Conservation (phyloP, 2,113 vertebrate species). For the Rafetus swinhoei region DNA sequence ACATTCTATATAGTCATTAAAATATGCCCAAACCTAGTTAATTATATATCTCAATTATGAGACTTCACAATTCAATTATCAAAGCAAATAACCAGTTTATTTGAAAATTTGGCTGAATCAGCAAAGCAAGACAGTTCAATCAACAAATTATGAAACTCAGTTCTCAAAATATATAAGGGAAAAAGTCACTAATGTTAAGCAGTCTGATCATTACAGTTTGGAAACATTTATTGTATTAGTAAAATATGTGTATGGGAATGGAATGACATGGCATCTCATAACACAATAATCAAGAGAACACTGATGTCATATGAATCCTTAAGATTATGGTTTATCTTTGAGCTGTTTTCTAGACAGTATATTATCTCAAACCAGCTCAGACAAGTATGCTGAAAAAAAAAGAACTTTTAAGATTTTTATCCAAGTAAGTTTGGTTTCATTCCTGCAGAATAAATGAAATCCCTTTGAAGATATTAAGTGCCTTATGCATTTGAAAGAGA, state of each 20-base stretch:
- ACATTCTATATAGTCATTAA: background rate
- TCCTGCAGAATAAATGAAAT: background rate
- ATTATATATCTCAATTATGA: background rate
- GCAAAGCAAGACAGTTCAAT: background rate
- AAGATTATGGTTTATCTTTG: background rate
- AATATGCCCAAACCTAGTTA: background rate
- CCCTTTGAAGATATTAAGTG: background rate
- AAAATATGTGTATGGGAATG: background rate
- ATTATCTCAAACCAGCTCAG: background rate
- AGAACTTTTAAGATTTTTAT: background rate
- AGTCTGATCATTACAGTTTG: background rate
- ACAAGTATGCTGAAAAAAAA: background rate
- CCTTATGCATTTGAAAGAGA: background rate
- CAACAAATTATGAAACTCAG: background rate
- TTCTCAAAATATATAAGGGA: background rate
- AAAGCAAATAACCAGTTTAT: background rate
- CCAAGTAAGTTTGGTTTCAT: background rate
- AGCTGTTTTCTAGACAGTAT: background rate
- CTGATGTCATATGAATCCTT: background rate
- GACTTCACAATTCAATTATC: background rate
- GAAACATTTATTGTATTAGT: conserved; percentile 28
- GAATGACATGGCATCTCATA: background rate
- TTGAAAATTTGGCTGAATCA: background rate
- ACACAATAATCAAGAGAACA: background rate
- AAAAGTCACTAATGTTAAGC: background rate